Conservation (phyloP, 2,113 vertebrate species). For the Paedocypris sp. region DNA sequence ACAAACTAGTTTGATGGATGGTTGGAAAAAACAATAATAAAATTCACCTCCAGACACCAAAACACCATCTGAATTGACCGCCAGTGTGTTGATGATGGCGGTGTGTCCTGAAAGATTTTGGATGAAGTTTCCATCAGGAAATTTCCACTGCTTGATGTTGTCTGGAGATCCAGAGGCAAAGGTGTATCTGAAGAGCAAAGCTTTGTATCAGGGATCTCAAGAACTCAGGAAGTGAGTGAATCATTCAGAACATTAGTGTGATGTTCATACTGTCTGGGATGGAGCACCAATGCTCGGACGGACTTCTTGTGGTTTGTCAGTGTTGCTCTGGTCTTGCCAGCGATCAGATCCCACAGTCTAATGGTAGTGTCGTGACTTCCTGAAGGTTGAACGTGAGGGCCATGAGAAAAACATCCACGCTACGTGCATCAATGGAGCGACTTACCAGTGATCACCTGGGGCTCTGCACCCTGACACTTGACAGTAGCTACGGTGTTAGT, state of each 20-base stretch:
- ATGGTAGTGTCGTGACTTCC: conserved; percentile 97
- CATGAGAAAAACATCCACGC: neutral
- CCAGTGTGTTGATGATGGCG: conserved; percentile 91
- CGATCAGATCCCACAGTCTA: conserved; percentile 91
- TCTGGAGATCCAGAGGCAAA: conserved; percentile 97
- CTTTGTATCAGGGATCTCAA: neutral
- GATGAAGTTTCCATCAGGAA: conserved; percentile 94
- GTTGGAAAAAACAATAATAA: too few species aligned
- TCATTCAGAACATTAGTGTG: too few species aligned
- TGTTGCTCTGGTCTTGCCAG: conserved; percentile 93
- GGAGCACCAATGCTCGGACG: conserved; percentile 80
- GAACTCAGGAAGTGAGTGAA: neutral
- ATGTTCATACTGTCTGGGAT: conserved; percentile 93
- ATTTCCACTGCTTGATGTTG: conserved; percentile 98
- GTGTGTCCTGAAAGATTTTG: conserved; percentile 97
- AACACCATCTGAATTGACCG: conserved; percentile 92
- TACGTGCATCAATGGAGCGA: neutral
- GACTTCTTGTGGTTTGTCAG: conserved; percentile 98
- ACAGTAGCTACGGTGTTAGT: conserved; percentile 97
- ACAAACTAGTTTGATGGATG: too few species aligned
- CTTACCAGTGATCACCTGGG: conserved; percentile 90
- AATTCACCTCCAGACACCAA: conserved; percentile 88
- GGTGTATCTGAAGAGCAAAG: conserved; percentile 72
- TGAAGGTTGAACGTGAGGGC: conserved; percentile 34
- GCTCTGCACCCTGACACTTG: conserved; percentile 86